Percentiles rank a stretch among this genome's conserved stretches.
These are phyloP conservation scores for Sinonovacula constricta DNA, from an alignment of 1,140 invertebrate genomes.

Conservation along the genomic window DNA sequence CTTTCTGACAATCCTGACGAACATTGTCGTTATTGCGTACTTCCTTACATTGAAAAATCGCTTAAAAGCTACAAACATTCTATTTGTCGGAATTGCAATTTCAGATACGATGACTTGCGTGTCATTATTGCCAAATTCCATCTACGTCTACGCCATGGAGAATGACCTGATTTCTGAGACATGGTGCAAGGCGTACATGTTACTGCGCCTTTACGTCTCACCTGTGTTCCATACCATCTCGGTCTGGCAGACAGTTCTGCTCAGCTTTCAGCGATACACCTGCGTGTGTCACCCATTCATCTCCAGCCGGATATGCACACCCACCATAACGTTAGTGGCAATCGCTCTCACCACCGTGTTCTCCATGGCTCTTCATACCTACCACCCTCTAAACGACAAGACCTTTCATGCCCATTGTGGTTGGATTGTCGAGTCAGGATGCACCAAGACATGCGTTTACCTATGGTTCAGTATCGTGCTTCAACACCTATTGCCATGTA, in stretches of 20 bases:
- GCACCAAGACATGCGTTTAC: constrained; percentile 38
- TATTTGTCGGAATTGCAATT: constrained; percentile 39
- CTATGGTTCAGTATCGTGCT: constrained; percentile 35
- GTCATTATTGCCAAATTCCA: constrained; percentile 17
- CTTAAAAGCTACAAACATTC: constrained; percentile 25
- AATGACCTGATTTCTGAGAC: not conserved
- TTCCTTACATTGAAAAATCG: constrained; percentile 27
- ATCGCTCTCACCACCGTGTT: constrained; percentile 11
- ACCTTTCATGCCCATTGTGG: not conserved
- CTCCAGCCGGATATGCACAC: constrained; percentile 26
- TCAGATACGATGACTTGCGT: constrained; percentile 47
- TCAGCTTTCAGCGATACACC: constrained; percentile 41
- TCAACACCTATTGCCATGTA: constrained; percentile 29
- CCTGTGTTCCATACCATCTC: constrained; percentile 43
- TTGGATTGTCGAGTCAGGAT: constrained; percentile 21
- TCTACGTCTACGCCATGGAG: constrained; percentile 17
- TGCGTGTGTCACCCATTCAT: constrained; percentile 50
- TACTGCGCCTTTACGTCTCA: constrained; percentile 25
- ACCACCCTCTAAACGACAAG: constrained; percentile 31
- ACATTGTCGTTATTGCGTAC: constrained; percentile 22
- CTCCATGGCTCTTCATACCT: constrained; percentile 11
- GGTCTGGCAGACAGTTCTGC: constrained; percentile 40
- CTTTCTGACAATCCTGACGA: constrained; percentile 21
- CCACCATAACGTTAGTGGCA: constrained; percentile 24
- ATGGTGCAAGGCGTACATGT: constrained; percentile 22